These are phyloP conservation scores for Eulithis prunata DNA, from an alignment of 2,888 invertebrate genomes.

Conservation along the genomic window DNA sequence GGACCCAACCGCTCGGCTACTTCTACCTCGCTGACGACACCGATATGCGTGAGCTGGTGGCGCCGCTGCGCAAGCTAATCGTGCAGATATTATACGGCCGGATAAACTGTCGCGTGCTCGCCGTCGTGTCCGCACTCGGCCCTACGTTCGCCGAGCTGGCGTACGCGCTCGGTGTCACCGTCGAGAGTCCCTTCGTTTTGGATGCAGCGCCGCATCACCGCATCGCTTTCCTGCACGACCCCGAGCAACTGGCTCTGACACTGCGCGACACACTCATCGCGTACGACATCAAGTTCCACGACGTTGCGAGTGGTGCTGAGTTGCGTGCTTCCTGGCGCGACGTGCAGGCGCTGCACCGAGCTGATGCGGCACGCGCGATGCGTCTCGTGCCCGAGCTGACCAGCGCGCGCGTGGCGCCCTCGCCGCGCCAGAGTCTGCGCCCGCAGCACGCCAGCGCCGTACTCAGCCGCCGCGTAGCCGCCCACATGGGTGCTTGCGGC, in stretches of 20 bases:
- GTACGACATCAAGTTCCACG: slow-evolving; percentile 26
- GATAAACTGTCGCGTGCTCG: slow-evolving; percentile 14
- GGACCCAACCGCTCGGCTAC: slow-evolving; percentile 33
- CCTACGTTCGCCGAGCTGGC: slow-evolving; percentile 24
- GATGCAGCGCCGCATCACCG: slow-evolving; percentile 8
- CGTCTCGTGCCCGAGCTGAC: slow-evolving; percentile 23
- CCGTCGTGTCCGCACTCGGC: slow-evolving; percentile 26
- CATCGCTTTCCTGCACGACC: slow-evolving; percentile 36
- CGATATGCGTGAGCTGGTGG: slow-evolving; percentile 15
- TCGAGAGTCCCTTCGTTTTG: slow-evolving; percentile 16
- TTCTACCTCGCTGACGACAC: slow-evolving; percentile 24
- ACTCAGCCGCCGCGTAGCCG: slow-evolving; percentile 23
- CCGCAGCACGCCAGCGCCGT: slow-evolving; percentile 18
- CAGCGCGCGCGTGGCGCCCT: slow-evolving; percentile 7
- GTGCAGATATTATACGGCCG: not conserved
- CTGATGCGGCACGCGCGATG: slow-evolving; percentile 14
- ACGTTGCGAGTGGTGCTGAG: slow-evolving; percentile 8
- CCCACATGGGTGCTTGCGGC: slow-evolving; percentile 16
- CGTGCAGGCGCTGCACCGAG: slow-evolving; percentile 20
- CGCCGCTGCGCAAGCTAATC: slow-evolving; percentile 19
- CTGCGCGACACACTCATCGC: slow-evolving; percentile 28
- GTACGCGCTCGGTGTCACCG: slow-evolving; percentile 17
- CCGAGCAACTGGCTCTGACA: slow-evolving; percentile 23
- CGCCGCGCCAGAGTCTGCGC: slow-evolving; percentile 16
- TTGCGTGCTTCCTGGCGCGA: slow-evolving; percentile 25